phyloP scores from a whole-genome alignment of 1,140 invertebrate genomes.

The Polyergus mexicanus region DNA sequence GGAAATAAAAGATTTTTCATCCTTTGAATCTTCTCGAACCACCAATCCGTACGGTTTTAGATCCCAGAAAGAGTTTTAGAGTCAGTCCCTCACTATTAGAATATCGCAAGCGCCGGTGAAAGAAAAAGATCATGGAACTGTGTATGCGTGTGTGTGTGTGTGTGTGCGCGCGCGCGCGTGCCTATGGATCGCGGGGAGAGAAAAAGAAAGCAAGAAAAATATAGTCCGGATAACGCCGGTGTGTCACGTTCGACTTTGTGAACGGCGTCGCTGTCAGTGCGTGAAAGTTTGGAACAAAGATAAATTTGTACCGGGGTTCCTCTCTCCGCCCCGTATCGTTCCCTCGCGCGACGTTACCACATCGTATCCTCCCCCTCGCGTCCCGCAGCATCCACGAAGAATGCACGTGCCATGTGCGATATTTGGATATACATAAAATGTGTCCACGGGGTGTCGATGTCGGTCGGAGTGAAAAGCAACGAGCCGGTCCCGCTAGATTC shows the following conservation, averaged over 20 bases:
- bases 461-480: slow-evolving; percentile 38
- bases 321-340: slow-evolving; percentile 18
- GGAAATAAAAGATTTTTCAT: too few species aligned
- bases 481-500: background rate
- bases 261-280: slow-evolving; percentile 77
- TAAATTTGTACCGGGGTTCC: slow-evolving; percentile 81
- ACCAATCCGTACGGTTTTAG: background rate
- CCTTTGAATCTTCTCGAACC: background rate
- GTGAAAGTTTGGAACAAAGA: slow-evolving; percentile 84
- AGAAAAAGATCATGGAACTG: background rate
- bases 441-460: slow-evolving; percentile 60
- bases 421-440: slow-evolving; percentile 60
- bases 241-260: slow-evolving; percentile 75
- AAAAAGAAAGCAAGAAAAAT: slow-evolving; percentile 68
- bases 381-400: slow-evolving; percentile 2
- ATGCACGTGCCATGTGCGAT: background rate
- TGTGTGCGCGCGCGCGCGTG: too few species aligned
- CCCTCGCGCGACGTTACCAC: slow-evolving; percentile 72
- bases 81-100: background rate
- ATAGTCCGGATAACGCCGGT: slow-evolving; percentile 76
- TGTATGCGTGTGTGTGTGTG: too few species aligned
- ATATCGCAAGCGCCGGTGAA: background rate
- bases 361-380: slow-evolving; percentile 56
- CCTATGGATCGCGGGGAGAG: background rate
- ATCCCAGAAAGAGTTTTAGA: background rate